A percentile compares a stretch with the other conserved stretches of the same genome.
Evolutionary conservation across 2,888 invertebrate species (phyloP).

Genomic region (Caenorhabditis becei): DNA sequence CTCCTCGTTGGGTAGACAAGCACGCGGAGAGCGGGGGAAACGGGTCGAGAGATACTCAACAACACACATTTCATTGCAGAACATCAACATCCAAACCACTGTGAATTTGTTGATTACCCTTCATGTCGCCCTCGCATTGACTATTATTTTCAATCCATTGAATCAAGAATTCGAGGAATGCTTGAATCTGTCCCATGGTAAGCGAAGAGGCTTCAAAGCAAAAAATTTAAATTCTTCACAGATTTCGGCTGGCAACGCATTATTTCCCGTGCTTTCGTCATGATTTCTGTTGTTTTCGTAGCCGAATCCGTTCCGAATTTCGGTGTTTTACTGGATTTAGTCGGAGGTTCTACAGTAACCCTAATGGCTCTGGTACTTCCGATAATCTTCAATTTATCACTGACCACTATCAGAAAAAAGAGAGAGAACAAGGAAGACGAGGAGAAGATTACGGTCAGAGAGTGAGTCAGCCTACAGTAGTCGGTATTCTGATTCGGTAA

Average conservation of each 20-base stretch:
- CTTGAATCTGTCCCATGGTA: slow-evolving; percentile 74
- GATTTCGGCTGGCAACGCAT: slow-evolving; percentile 72
- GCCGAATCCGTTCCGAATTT: slow-evolving; percentile 78
- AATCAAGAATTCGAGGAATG: slow-evolving; percentile 78
- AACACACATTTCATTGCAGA: no score
- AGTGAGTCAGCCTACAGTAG: slow-evolving; percentile 62
- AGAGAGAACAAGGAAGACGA: slow-evolving; percentile 59
- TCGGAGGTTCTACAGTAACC: slow-evolving; percentile 76
- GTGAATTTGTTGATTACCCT: slow-evolving; percentile 76
- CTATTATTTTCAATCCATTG: slow-evolving; percentile 77
- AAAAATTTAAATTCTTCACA: slow-evolving; percentile 1
- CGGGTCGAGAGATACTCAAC: slow-evolving; percentile 13
- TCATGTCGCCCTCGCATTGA: slow-evolving; percentile 76
- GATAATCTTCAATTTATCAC: slow-evolving; percentile 74
- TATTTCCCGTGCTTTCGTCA: slow-evolving; percentile 70
- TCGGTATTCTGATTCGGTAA: background rate
- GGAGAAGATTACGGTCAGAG: slow-evolving; percentile 62
- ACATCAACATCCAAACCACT: slow-evolving; percentile 69
- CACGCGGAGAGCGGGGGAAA: background rate
- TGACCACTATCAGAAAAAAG: slow-evolving; percentile 69
- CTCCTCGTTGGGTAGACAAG: background rate
- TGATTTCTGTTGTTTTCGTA: slow-evolving; percentile 75
- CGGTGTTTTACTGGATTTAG: slow-evolving; percentile 77
- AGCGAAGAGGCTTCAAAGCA: background rate
- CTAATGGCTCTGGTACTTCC: slow-evolving; percentile 78